phyloP scores from a whole-genome alignment of 2,113 vertebrate genomes.

The Riparia riparia region DNA sequence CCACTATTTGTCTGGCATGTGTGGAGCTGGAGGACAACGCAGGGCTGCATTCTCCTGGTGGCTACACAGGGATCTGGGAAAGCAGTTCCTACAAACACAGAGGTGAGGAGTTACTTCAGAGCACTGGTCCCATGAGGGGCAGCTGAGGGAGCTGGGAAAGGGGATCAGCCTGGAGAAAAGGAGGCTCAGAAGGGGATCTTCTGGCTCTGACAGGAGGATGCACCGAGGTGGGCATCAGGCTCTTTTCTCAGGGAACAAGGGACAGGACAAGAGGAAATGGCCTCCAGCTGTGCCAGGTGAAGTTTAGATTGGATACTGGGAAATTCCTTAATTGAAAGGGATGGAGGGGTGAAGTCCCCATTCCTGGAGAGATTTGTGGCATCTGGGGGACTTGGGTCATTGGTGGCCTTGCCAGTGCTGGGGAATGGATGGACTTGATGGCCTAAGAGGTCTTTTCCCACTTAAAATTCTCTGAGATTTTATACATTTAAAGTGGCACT shows the following conservation, averaged over 20 bases:
- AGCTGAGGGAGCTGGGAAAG: background rate
- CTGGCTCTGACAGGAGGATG: background rate
- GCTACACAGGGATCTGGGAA: background rate
- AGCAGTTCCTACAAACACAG: background rate
- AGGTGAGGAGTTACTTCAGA: background rate
- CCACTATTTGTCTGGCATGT: background rate
- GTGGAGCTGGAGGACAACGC: accelerated
- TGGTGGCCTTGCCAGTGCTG: background rate
- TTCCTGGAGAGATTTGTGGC: background rate
- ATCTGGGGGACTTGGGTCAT: background rate
- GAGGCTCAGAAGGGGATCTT: background rate
- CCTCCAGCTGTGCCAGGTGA: background rate
- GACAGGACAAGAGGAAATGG: background rate
- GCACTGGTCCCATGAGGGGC: background rate
- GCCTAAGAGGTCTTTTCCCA: background rate
- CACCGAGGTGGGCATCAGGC: accelerated
- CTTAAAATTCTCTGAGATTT: background rate
- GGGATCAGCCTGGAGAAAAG: background rate
- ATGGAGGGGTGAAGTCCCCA: background rate
- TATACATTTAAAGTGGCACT: accelerated
- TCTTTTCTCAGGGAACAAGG: background rate
- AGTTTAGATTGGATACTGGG: background rate
- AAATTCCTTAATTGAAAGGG: background rate
- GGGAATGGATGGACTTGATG: accelerated
- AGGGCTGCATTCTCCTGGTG: background rate